Conservation (phyloP, 2,797 vertebrate genomes). For the Sebastes iracundus region DNA sequence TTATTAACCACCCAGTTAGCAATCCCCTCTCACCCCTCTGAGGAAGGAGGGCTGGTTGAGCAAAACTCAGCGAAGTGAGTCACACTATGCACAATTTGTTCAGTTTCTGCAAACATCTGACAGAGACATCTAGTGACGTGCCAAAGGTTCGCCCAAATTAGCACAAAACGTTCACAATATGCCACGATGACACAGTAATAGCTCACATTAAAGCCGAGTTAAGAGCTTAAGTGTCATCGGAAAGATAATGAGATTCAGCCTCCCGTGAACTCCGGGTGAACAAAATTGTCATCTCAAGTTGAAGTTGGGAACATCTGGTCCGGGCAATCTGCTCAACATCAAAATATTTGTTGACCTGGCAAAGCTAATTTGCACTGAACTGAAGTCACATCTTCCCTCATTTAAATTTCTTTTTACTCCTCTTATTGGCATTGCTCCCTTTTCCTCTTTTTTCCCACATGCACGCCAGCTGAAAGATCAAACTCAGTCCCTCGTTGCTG, state of each 20-base stretch:
- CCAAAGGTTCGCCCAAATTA: not conserved
- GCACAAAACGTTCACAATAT: not conserved
- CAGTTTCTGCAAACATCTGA: not conserved
- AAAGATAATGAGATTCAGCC: not conserved
- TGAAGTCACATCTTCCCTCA: not conserved
- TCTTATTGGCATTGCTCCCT: not conserved
- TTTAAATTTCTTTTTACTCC: not conserved
- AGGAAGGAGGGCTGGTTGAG: not conserved
- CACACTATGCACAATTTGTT: not conserved
- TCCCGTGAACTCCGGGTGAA: not conserved
- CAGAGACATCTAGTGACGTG: too few relatives aligned
- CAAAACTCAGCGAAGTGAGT: not conserved
- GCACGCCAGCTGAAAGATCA: not conserved
- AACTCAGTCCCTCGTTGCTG: not conserved
- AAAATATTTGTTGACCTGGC: not conserved
- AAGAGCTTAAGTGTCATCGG: not conserved
- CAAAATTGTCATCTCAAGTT: not conserved
- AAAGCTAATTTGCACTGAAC: not conserved
- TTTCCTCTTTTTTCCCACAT: not conserved
- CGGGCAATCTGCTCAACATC: slow-evolving; percentile 4
- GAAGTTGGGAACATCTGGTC: not conserved
- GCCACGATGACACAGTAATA: not conserved
- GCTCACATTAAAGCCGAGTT: not conserved
- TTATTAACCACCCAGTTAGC: not conserved
- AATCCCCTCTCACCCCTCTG: not conserved